phyloP scores from a whole-genome alignment of 2,113 vertebrate genomes.

The Xenus cinereus region DNA sequence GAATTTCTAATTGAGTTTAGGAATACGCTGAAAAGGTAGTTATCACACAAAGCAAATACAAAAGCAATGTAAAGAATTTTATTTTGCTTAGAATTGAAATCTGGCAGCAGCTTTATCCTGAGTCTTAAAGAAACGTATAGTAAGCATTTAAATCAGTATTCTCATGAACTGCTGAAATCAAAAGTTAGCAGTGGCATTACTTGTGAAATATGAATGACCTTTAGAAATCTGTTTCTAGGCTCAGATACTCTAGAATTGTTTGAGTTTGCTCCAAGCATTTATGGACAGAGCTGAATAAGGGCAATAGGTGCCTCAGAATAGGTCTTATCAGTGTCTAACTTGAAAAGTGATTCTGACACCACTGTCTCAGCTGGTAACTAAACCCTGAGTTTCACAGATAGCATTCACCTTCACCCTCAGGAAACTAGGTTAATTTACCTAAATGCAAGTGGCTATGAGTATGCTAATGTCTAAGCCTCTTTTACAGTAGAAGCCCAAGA shows the following conservation, averaged over 20 bases:
- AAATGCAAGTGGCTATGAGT: neutral
- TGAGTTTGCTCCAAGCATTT: neutral
- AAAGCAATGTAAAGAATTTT: conserved; percentile 49
- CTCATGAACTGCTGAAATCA: neutral
- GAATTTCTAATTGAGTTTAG: conserved; percentile 54
- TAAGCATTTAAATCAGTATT: conserved; percentile 18
- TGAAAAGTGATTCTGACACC: conserved; percentile 1
- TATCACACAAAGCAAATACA: conserved; percentile 32
- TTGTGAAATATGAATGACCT: neutral
- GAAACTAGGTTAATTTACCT: neutral
- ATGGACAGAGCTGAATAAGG: neutral
- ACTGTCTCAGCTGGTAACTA: neutral
- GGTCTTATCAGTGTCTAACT: neutral
- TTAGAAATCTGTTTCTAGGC: neutral
- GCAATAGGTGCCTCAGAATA: neutral
- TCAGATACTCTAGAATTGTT: neutral
- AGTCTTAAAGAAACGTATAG: neutral
- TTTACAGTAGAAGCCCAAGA: neutral
- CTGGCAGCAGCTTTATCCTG: conserved; percentile 10
- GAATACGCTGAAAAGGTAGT: conserved; percentile 40
- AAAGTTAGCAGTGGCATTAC: neutral
- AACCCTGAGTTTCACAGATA: neutral
- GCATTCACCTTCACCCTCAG: neutral
- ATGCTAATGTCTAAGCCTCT: neutral
- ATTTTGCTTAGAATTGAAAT: conserved; percentile 56